Conservation (phyloP, 2,113 vertebrate species). For the Scatophagus argus region DNA sequence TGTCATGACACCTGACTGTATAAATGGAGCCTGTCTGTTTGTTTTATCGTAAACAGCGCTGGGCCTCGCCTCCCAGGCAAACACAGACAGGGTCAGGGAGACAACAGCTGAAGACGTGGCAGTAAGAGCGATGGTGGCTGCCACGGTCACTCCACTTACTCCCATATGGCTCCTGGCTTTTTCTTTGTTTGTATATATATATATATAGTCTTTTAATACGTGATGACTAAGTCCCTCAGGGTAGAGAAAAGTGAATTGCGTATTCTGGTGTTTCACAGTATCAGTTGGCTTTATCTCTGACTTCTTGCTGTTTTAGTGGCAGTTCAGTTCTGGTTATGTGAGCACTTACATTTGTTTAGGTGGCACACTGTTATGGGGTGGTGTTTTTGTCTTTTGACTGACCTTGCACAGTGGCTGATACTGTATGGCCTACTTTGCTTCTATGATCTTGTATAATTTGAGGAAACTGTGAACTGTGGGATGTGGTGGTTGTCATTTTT, state of each 20-base stretch:
- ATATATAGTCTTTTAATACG: slow-evolving; percentile 65
- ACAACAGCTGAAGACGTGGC: slow-evolving; percentile 72
- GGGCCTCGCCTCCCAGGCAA: slow-evolving; percentile 75
- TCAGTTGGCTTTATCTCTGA: slow-evolving; percentile 32
- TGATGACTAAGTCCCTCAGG: slow-evolving; percentile 56
- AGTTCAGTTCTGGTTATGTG: slow-evolving; percentile 50
- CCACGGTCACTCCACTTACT: slow-evolving; percentile 79
- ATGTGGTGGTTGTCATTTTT: background rate
- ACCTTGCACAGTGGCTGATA: slow-evolving; percentile 23
- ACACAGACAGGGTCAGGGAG: slow-evolving; percentile 75
- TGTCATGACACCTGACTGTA: slow-evolving; percentile 82
- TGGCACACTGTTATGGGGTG: slow-evolving; percentile 36
- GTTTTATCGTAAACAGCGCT: slow-evolving; percentile 76
- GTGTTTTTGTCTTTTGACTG: slow-evolving; percentile 31
- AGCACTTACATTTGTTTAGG: slow-evolving; percentile 58
- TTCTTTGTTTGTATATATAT: slow-evolving; percentile 38
- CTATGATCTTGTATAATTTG: background rate
- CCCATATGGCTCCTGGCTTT: slow-evolving; percentile 74
- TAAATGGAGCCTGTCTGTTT: slow-evolving; percentile 80
- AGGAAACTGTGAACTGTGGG: slow-evolving; percentile 34
- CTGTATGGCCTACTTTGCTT: background rate
- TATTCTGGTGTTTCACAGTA: slow-evolving; percentile 52
- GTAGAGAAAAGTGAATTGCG: slow-evolving; percentile 59
- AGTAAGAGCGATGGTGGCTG: slow-evolving; percentile 78
- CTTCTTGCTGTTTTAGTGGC: slow-evolving; percentile 52